phyloP scores from a whole-genome alignment of 2,797 vertebrate genomes.

The Esox lucius region DNA sequence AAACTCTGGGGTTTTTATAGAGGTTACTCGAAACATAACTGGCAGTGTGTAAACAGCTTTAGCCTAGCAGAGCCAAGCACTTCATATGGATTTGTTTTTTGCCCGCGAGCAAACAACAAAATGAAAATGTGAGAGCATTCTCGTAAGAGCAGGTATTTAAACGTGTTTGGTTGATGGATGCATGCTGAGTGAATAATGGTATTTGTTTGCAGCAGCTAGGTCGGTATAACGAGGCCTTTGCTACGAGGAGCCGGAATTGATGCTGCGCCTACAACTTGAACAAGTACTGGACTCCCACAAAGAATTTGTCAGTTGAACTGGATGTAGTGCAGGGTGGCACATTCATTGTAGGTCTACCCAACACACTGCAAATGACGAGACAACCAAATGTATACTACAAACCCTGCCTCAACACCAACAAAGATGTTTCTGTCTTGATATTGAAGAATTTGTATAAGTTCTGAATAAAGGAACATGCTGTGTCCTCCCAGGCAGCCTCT shows the following conservation, averaged over 20 bases:
- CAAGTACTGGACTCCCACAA: background rate
- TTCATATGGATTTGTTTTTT: slow-evolving; percentile 65
- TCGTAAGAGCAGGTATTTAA: slow-evolving; percentile 63
- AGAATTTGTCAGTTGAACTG: background rate
- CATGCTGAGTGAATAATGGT: slow-evolving; percentile 58
- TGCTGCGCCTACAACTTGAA: background rate
- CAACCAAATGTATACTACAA: background rate
- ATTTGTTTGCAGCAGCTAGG: slow-evolving; percentile 59
- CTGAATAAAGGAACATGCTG: slow-evolving; percentile 8
- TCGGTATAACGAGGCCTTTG: slow-evolving; percentile 31
- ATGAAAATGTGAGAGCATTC: slow-evolving; percentile 50
- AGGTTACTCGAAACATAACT: slow-evolving; percentile 66
- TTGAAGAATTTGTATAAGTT: background rate
- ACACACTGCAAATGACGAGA: background rate
- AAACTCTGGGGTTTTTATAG: slow-evolving; percentile 68
- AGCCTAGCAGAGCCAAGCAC: slow-evolving; percentile 33
- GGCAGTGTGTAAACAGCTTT: slow-evolving; percentile 63
- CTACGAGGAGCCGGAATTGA: slow-evolving; percentile 28
- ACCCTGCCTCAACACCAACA: background rate
- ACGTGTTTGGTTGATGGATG: slow-evolving; percentile 66
- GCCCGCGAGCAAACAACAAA: slow-evolving; percentile 64
- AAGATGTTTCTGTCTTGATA: background rate
- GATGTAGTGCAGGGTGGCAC: background rate
- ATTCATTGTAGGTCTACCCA: background rate
- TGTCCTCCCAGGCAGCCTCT: slow-evolving; percentile 62